phyloP scores from a whole-genome alignment of 2,113 vertebrate species.

The Apaloderma vittatum region DNA sequence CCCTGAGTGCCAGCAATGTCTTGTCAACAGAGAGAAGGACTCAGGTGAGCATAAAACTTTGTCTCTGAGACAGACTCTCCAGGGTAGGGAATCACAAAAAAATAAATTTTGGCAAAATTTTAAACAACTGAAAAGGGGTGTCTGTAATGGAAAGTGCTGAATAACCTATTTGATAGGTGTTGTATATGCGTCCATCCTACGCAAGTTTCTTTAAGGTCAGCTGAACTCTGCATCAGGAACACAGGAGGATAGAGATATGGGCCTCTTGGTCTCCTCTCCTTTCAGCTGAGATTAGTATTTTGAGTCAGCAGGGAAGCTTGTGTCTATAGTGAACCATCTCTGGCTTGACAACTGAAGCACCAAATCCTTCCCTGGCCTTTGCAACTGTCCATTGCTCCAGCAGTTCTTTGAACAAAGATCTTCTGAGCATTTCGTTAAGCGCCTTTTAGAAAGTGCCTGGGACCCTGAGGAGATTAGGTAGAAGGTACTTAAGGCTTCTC shows the following conservation, averaged over 20 bases:
- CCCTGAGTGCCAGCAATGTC: neutral
- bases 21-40: neutral
- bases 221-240: neutral
- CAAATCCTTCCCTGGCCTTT: neutral
- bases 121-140: neutral
- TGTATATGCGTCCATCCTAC: neutral
- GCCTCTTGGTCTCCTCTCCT: neutral
- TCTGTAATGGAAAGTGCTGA: neutral
- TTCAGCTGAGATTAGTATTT: neutral
- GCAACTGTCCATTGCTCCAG: neutral
- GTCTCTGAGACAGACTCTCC: neutral
- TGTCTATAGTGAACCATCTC: neutral
- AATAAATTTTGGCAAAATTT: neutral
- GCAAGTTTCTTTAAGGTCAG: neutral
- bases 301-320: neutral
- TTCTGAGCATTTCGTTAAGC: neutral
- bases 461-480: neutral
- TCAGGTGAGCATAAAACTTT: neutral
- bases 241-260: neutral
- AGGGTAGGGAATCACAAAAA: neutral
- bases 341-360: neutral
- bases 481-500: neutral
- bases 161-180: neutral
- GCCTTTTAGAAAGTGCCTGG: neutral
- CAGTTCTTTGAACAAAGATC: neutral